A percentile compares a stretch with the other conserved stretches of the same genome.
These are phyloP conservation scores for Nomada ruficornis DNA, from an alignment of 2,888 invertebrate species.

Conservation along the genomic window DNA sequence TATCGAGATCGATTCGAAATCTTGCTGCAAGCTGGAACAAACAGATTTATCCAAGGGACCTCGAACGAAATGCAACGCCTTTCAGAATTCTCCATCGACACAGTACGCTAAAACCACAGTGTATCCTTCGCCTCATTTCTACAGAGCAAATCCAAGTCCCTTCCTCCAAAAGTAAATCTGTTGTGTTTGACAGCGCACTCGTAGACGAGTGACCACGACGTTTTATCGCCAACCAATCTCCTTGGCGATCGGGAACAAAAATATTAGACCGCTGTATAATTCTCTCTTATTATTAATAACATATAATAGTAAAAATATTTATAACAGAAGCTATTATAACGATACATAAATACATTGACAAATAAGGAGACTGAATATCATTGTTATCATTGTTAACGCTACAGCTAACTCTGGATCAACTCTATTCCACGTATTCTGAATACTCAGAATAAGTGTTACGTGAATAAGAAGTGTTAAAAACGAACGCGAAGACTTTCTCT, in stretches of 20 bases:
- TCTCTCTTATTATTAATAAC: too few relatives aligned
- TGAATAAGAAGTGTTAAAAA: too few relatives aligned
- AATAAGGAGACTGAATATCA: too few relatives aligned
- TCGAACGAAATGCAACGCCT: neutral
- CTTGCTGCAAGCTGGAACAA: neutral
- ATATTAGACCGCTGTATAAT: neutral
- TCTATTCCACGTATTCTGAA: too few relatives aligned
- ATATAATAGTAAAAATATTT: too few relatives aligned
- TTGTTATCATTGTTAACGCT: too few relatives aligned
- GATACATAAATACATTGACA: too few relatives aligned
- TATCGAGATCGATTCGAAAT: neutral
- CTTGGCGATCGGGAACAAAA: neutral
- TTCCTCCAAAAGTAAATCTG: neutral
- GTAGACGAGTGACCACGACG: neutral
- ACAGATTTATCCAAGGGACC: neutral
- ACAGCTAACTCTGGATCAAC: too few relatives aligned
- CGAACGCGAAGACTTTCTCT: too few relatives aligned
- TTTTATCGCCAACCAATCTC: neutral
- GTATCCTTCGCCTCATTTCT: neutral
- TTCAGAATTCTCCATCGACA: neutral
- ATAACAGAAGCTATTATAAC: too few relatives aligned
- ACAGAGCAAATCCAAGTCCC: constrained; percentile 1
- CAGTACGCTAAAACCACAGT: neutral
- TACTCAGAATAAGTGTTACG: too few relatives aligned
- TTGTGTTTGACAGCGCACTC: neutral